Percentiles rank a stretch among this genome's conserved stretches.
Evolutionary conservation across 2,797 vertebrate genomes (phyloP).

Genomic region (Takifugu ocellatus): DNA sequence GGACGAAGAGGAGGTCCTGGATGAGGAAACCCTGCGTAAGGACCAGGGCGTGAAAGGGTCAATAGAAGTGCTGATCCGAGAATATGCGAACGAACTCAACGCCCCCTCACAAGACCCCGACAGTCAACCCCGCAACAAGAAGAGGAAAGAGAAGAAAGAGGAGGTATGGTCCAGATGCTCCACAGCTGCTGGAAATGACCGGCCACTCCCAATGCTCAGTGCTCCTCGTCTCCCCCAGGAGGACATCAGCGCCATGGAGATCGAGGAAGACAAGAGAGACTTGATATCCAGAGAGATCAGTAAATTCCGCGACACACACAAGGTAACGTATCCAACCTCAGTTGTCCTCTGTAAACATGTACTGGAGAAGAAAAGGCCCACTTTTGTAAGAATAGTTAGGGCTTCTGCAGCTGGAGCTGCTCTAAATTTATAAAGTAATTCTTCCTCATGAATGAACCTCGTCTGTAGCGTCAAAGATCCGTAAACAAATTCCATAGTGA

Average conservation of each 20-base stretch:
- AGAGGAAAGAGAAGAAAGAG: slow-evolving; percentile 98
- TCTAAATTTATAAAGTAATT: neutral
- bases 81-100: slow-evolving; percentile 96
- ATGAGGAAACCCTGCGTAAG: slow-evolving; percentile 92
- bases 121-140: slow-evolving; percentile 94
- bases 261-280: slow-evolving; percentile 99
- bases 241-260: slow-evolving; percentile 99
- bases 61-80: slow-evolving; percentile 93
- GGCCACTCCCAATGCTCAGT: slow-evolving; percentile 15
- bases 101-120: slow-evolving; percentile 93
- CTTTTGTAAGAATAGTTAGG: slow-evolving; percentile 21
- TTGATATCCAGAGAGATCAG: slow-evolving; percentile 99
- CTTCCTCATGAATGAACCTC: too few species aligned
- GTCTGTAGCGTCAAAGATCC: slow-evolving; percentile 1
- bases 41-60: slow-evolving; percentile 94
- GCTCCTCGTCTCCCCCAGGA: slow-evolving; percentile 74
- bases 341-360: slow-evolving; percentile 34
- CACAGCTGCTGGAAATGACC: neutral
- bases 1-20: slow-evolving; percentile 90
- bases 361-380: slow-evolving; percentile 45
- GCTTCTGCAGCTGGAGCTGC: slow-evolving; percentile 33
- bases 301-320: slow-evolving; percentile 99
- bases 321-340: slow-evolving; percentile 85
- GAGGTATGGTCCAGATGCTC: slow-evolving; percentile 77
- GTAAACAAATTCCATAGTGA: slow-evolving; percentile 22